Evolutionary conservation across 1,140 invertebrate species (phyloP).

Genomic region (Meloidogyne chitwoodi): DNA sequence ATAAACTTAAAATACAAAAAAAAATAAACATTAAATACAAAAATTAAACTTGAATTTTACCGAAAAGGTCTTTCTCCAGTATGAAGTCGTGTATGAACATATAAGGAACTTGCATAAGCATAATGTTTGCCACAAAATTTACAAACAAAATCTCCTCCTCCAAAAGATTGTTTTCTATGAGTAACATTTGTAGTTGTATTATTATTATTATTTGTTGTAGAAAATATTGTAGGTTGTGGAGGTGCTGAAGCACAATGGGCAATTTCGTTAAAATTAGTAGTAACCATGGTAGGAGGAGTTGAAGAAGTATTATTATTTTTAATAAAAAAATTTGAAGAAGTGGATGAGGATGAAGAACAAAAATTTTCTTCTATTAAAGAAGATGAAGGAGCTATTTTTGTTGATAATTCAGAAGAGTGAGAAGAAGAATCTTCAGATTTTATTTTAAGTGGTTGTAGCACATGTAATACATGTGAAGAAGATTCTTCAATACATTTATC

Average conservation of each 20-base stretch:
- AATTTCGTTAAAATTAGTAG: not conserved
- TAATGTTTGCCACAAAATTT: slow-evolving; percentile 57
- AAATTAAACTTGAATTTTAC: slow-evolving; percentile 11
- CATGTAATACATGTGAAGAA: not conserved
- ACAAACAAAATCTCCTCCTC: slow-evolving; percentile 46
- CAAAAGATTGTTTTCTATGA: slow-evolving; percentile 18
- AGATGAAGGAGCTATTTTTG: too few relatives aligned
- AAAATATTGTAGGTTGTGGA: not conserved
- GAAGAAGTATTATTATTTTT: not conserved
- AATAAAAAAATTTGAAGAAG: not conserved
- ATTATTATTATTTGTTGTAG: not conserved
- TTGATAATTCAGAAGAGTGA: not conserved
- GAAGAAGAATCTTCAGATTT: not conserved
- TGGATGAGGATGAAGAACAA: not conserved
- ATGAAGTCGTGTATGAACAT: slow-evolving; percentile 52
- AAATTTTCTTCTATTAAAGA: not conserved
- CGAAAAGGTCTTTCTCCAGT: slow-evolving; percentile 54
- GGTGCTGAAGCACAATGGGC: not conserved
- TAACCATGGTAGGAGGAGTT: not conserved
- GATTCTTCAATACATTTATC: not conserved
- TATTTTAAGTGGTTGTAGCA: not conserved
- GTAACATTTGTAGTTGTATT: not conserved
- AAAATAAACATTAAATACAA: too few relatives aligned
- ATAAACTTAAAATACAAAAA: slow-evolving; percentile 55
- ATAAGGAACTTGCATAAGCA: slow-evolving; percentile 53